Conservation (phyloP, 2,888 invertebrate genomes). For the Lysandra bellargus region DNA sequence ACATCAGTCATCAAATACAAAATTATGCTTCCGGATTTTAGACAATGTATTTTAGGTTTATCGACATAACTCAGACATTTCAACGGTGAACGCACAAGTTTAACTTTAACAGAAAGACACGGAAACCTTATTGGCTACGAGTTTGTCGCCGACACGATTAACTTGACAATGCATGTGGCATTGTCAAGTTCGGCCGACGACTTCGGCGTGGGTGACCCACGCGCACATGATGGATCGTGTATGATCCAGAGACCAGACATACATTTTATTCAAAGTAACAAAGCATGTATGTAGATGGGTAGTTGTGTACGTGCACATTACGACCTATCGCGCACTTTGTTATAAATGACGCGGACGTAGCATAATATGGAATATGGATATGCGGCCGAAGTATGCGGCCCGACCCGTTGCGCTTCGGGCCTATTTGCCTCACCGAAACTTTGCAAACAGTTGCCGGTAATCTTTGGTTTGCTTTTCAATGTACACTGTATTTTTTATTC, state of each 20-base stretch:
- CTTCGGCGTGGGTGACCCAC: neutral
- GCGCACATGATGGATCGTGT: neutral
- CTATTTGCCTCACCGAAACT: too few relatives aligned
- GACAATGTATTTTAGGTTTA: neutral
- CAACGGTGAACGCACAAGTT: neutral
- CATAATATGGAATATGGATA: too few relatives aligned
- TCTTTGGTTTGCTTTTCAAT: too few relatives aligned
- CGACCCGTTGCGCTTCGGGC: too few relatives aligned
- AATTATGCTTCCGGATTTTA: neutral
- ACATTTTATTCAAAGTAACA: neutral
- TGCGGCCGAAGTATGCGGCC: too few relatives aligned
- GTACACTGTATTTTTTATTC: too few relatives aligned
- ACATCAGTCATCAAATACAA: neutral
- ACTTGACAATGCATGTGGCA: neutral
- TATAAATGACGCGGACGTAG: too few relatives aligned
- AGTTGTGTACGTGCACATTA: neutral
- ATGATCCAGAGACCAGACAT: neutral
- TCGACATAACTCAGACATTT: neutral
- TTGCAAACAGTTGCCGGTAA: too few relatives aligned
- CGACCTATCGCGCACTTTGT: too few relatives aligned
- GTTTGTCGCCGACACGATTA: neutral
- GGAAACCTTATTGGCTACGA: neutral
- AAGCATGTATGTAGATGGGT: neutral
- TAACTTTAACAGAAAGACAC: neutral
- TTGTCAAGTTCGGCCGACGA: slow-evolving; percentile 7